Percentiles rank a stretch among this genome's conserved stretches.
These are phyloP conservation scores for Australoheros facetus DNA, from an alignment of 2,797 vertebrate genomes.

Conservation along the genomic window DNA sequence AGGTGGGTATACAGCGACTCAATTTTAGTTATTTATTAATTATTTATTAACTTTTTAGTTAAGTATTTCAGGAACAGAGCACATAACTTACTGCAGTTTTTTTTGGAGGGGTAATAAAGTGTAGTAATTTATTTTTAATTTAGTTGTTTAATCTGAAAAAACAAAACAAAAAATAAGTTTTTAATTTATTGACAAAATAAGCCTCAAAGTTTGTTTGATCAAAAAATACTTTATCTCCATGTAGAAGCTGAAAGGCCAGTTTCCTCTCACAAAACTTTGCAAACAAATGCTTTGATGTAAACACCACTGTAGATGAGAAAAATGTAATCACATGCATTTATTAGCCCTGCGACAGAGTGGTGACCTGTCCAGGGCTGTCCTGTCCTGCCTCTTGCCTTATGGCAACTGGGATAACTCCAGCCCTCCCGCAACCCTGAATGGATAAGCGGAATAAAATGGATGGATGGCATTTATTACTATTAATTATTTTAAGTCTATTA, in stretches of 20 bases:
- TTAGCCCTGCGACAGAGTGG: no score
- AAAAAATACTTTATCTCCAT: not conserved
- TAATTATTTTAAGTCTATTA: not conserved
- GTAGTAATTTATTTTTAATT: not conserved
- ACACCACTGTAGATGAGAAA: not conserved
- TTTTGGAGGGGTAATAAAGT: not conserved
- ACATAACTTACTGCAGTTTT: not conserved
- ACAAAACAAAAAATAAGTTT: no score
- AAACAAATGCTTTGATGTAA: not conserved
- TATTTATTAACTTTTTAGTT: no score
- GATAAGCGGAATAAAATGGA: no score
- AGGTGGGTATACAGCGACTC: no score
- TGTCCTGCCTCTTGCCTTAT: no score
- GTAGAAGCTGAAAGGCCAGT: not conserved
- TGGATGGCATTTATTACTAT: not conserved
- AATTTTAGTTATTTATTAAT: no score
- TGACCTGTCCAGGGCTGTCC: no score
- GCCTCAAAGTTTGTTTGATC: not conserved
- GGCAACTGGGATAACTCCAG: no score
- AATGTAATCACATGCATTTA: not conserved
- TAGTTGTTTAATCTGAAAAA: not conserved
- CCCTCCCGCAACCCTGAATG: no score
- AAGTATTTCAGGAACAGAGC: no score
- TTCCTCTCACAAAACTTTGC: not conserved
- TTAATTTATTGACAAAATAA: not conserved